Conservation (phyloP, 2,888 invertebrate species). For the Ceriagrion tenellum region DNA sequence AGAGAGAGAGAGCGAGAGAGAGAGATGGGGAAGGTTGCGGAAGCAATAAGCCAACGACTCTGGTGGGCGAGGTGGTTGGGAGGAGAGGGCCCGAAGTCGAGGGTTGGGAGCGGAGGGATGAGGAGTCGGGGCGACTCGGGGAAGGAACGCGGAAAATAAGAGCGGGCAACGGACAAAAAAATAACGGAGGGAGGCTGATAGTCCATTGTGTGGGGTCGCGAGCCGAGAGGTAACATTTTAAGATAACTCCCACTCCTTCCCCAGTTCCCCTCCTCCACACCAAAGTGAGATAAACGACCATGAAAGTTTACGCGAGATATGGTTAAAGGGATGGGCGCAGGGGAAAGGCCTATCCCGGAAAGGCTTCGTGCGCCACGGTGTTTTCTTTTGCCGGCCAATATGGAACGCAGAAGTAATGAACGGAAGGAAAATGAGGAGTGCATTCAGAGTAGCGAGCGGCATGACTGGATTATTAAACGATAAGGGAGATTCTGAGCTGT, state of each 20-base stretch:
- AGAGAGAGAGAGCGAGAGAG: neutral
- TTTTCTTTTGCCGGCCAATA: neutral
- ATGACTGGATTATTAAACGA: neutral
- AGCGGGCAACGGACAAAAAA: conserved; percentile 2
- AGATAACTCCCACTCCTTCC: neutral
- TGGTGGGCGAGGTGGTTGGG: neutral
- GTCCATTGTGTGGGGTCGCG: neutral
- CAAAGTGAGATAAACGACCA: conserved; percentile 36
- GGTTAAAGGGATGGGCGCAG: neutral
- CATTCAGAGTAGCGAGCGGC: neutral
- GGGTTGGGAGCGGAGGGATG: neutral
- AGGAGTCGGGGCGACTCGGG: neutral
- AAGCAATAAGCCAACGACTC: neutral
- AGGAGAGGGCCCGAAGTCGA: neutral
- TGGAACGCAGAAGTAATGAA: neutral
- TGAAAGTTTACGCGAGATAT: neutral
- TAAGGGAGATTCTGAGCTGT: too few relatives aligned
- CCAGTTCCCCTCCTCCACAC: neutral
- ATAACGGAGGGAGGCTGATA: neutral
- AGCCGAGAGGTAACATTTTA: neutral
- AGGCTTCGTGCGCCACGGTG: neutral
- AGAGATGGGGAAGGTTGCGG: neutral
- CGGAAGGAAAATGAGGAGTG: neutral
- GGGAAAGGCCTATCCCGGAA: neutral
- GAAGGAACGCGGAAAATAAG: conserved; percentile 39